Conservation (phyloP, 2,113 vertebrate species). For the Chloebia gouldiae region DNA sequence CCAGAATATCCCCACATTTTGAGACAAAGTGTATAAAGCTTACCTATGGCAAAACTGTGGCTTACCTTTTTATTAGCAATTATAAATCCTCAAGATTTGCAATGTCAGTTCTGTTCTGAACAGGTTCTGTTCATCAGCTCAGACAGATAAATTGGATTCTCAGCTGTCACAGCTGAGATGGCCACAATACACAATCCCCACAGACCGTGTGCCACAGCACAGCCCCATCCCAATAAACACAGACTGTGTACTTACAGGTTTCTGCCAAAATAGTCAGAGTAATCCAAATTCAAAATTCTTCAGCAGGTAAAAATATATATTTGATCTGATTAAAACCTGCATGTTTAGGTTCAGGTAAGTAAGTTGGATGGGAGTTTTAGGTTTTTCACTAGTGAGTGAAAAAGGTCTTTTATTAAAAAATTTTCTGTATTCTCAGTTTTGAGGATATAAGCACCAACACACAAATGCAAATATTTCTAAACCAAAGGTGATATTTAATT, state of each 20-base stretch:
- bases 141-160: background rate
- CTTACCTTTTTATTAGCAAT: background rate
- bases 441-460: background rate
- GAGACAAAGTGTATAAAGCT: background rate
- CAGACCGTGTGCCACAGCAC: too few species aligned
- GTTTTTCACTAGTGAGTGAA: fast-evolving
- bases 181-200: background rate
- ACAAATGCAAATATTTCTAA: background rate
- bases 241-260: background rate
- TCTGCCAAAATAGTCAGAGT: background rate
- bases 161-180: background rate
- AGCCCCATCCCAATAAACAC: too few species aligned
- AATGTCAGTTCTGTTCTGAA: background rate
- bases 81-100: background rate
- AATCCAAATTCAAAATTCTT: background rate
- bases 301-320: background rate
- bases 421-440: background rate
- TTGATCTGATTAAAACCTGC: background rate
- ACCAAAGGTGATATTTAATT: background rate
- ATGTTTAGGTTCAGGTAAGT: background rate
- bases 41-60: fast-evolving
- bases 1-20: background rate
- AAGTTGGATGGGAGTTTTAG: background rate
- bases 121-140: background rate
- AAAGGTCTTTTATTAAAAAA: background rate